Evolutionary conservation across 2,113 vertebrate species (phyloP), one percentile per base, ranked within the genome.

Genomic region (Parotia lawesii): DNA sequence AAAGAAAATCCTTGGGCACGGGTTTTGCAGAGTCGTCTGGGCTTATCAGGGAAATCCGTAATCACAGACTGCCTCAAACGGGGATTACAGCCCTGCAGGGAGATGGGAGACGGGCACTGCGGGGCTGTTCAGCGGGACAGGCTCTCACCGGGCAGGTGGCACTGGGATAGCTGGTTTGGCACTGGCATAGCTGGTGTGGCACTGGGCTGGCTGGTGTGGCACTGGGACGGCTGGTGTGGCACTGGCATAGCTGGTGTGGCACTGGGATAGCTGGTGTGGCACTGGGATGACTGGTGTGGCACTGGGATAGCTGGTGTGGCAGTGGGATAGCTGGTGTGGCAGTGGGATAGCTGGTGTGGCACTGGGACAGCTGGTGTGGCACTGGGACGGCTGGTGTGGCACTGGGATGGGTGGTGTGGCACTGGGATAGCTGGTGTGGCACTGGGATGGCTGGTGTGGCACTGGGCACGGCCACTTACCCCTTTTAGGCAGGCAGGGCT

Each of bases 1-100:
- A 87, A 93, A 88, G 65, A 86, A 96, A 93, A 96, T 92, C 90
- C 77, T 77, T 12, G 56, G 53, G 71, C 72, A 89, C 83, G 62
- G 88, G 81, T 91, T 91, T 92, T 91, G 93, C 70, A 76, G 65
- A 92, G 81, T 89, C 2, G 33, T 53, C 81, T 20, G 15, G 85
- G 89, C 80, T 96, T 87, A 95, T 91, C 85, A 51, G 78, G 78
- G 93, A 94, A 97, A 97, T 96, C 95, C 40, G 0, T 76, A 86
- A 91, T 89, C 95, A 96, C 91, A 60, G 79, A 76, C 74, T 86
- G 86, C 78, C 64, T 61, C 69, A 48, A 90, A 82, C 0, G 0
- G 67, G 93, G 94, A 96, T 94, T 94, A 93, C 28, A 24, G 94
- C 64, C 82, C 9, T 3, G 69, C 58, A 33, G 85, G 80, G 78